These are phyloP conservation scores for Eumerus sabulonum DNA, from an alignment of 2,888 invertebrate genomes.

Conservation along the genomic window DNA sequence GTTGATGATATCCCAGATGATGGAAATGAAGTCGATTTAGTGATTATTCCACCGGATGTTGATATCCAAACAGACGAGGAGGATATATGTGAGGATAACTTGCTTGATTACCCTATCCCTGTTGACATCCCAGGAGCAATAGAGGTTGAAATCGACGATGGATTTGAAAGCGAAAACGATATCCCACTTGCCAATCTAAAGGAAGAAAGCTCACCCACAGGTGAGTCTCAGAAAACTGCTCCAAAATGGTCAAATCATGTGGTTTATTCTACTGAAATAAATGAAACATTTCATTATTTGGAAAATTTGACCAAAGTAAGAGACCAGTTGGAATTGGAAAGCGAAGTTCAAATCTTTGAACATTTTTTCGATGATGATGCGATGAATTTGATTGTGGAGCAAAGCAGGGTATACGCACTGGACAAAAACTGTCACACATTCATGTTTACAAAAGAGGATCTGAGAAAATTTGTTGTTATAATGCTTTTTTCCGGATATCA, in stretches of 20 bases:
- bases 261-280: background rate
- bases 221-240: slow-evolving; percentile 6
- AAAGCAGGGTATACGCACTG: background rate
- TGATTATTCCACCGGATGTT: slow-evolving; percentile 13
- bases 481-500: too few relatives aligned
- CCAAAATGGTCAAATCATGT: slow-evolving; percentile 17
- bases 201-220: background rate
- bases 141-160: slow-evolving; percentile 2
- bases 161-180: slow-evolving; percentile 2
- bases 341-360: slow-evolving; percentile 1
- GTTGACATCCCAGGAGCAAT: slow-evolving; percentile 13
- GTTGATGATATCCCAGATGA: background rate
- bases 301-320: background rate
- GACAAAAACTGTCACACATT: background rate
- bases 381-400: too few relatives aligned
- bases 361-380: too few relatives aligned
- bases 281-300: too few relatives aligned
- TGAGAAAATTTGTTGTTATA: too few relatives aligned
- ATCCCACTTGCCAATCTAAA: background rate
- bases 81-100: slow-evolving; percentile 11
- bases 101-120: slow-evolving; percentile 1
- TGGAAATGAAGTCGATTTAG: slow-evolving; percentile 5
- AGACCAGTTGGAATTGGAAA: background rate
- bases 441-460: too few relatives aligned
- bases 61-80: slow-evolving; percentile 2